Conservation (phyloP, 2,113 vertebrate species). For the Podilymbus podiceps region DNA sequence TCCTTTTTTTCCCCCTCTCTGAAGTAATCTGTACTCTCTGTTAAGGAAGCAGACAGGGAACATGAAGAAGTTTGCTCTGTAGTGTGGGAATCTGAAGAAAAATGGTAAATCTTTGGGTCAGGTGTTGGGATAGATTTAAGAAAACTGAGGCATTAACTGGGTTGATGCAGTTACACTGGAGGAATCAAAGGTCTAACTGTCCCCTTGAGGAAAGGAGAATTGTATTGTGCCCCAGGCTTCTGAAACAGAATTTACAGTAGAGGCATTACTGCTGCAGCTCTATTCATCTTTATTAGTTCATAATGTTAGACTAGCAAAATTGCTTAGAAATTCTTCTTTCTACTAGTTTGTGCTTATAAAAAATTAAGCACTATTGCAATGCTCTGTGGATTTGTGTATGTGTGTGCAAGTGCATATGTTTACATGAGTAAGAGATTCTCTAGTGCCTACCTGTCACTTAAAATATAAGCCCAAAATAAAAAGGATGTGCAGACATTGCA, state of each 20-base stretch:
- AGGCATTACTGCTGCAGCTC: background rate
- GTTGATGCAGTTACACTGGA: background rate
- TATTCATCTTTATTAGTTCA: background rate
- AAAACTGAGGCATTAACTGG: background rate
- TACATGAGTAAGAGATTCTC: background rate
- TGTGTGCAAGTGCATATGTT: fast-evolving
- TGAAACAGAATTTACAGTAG: background rate
- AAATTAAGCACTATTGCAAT: fast-evolving
- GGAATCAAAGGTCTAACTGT: background rate
- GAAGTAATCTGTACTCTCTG: background rate
- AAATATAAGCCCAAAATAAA: background rate
- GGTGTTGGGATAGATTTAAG: background rate
- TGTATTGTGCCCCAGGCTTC: background rate
- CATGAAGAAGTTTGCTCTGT: background rate
- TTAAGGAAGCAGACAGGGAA: background rate
- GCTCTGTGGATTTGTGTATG: background rate
- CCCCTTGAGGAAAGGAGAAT: background rate
- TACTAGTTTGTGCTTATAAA: background rate
- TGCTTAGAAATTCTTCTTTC: background rate
- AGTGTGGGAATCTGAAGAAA: background rate
- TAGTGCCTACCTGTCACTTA: background rate
- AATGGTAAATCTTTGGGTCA: background rate
- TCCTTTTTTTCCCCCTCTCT: background rate
- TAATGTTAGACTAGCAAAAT: background rate
- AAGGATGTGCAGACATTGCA: background rate